Base-by-base conservation (phyloP, 2,113 vertebrate species). In the Chascanopsetta lugubris region DNA sequence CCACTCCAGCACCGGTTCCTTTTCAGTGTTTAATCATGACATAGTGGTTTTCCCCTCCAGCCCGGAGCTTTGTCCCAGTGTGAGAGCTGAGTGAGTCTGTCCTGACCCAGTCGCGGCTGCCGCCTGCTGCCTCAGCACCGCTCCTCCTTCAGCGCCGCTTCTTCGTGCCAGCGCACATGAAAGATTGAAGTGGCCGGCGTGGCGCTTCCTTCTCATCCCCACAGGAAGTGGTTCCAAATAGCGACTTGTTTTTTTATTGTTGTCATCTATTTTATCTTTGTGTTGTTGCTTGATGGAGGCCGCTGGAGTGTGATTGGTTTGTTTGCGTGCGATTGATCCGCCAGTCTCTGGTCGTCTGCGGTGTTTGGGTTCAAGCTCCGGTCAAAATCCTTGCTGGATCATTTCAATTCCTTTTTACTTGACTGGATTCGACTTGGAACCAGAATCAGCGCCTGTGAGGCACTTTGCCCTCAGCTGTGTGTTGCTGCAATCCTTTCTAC, bases 21-120 rank as follows among this genome's bases (percentile, higher is more conserved):
- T n/a, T 82, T 86, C 77, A 79, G 49, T 62, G 45, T 69, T 83
- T 67, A 79, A 8, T 82, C 75, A 81, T 78, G 75, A 85, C 79
- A 63, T 40, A 32, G 82, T 82, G 72, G 61, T 87, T 88, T 82
- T 61, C 57, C 75, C 49, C 6, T 48, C 47, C 34, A 54, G 77
- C 77, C 75, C 54, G 62, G 36, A 58, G 61, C 61, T 80, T 78
- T 84, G 79, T 83, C 63, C 75, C 61, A 72, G 26, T 80, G 69
- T 75, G 66, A 53, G 34, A 61, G 53, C 57, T 77, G 24, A 29
- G 20, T 5, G 8, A 66, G 49, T 42, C 51, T 21, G 11, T 59
- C 58, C 56, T 84, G 61, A 80, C 62, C 50, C 6, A 51, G 25
- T 22, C 42, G 54, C 42, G 54, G 64, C 53, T 8, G 38, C 46